These are phyloP conservation scores for Tapera naevia DNA, from an alignment of 2,797 vertebrate genomes.

Conservation along the genomic window DNA sequence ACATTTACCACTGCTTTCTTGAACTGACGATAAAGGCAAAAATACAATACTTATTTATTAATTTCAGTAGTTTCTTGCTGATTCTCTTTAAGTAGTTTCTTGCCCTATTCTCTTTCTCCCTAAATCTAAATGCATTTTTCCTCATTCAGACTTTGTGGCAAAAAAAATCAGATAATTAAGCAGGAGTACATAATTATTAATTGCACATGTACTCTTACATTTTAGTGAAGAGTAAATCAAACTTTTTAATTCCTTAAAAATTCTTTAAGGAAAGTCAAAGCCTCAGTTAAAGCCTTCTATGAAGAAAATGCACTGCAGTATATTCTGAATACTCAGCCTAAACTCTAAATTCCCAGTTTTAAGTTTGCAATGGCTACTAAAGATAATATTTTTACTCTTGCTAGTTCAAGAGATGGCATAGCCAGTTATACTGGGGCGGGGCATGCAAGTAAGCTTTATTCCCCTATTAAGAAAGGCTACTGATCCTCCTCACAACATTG, in stretches of 20 bases:
- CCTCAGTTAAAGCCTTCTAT: background rate
- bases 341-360: background rate
- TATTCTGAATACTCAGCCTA: background rate
- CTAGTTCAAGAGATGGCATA: background rate
- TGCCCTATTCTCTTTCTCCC: background rate
- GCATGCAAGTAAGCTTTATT: background rate
- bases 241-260: background rate
- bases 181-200: background rate
- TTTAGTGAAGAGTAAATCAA: background rate
- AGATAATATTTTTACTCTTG: background rate
- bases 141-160: background rate
- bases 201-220: background rate
- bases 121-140: background rate
- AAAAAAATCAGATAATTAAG: background rate
- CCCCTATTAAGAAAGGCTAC: background rate
- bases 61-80: slow-evolving; percentile 14
- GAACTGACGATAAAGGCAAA: slow-evolving; percentile 24
- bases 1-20: background rate
- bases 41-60: background rate
- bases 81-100: slow-evolving; percentile 21
- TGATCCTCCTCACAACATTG: background rate
- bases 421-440: background rate
- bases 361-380: background rate
- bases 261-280: background rate
- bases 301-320: background rate